phyloP scores from a whole-genome alignment of 1,140 invertebrate genomes.

The Delia radicum region DNA sequence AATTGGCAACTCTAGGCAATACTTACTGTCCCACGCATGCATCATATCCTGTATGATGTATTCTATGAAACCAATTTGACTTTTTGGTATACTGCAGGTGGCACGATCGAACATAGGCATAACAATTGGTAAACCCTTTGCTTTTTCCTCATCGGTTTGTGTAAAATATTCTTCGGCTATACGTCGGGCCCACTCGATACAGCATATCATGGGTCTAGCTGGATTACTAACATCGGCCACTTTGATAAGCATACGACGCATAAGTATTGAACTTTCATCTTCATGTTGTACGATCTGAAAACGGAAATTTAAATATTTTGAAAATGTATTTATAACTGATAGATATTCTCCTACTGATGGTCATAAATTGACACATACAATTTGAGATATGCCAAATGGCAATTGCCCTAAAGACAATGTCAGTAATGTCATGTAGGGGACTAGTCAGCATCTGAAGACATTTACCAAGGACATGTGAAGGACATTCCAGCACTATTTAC shows the following conservation, averaged over 20 bases:
- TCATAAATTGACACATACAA: too few relatives aligned
- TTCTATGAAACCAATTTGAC: conserved; percentile 95
- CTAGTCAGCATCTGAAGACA: too few relatives aligned
- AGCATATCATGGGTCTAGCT: conserved; percentile 77
- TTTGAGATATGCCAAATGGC: too few relatives aligned
- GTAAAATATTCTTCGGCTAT: conserved; percentile 91
- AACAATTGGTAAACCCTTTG: conserved; percentile 80
- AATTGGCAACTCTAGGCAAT: too few relatives aligned
- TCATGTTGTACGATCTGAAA: conserved; percentile 42
- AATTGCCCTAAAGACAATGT: too few relatives aligned
- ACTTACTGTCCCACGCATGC: conserved; percentile 91
- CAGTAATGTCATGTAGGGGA: too few relatives aligned
- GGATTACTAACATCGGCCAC: conserved; percentile 97
- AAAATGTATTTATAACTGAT: too few relatives aligned
- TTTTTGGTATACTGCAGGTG: conserved; percentile 92
- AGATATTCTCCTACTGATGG: too few relatives aligned
- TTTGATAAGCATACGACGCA: conserved; percentile 90
- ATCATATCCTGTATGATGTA: conserved; percentile 97
- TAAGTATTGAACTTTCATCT: conserved; percentile 54
- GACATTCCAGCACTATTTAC: too few relatives aligned
- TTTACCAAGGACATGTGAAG: too few relatives aligned
- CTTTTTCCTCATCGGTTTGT: conserved; percentile 92
- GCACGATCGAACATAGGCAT: conserved; percentile 95
- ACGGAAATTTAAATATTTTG: background rate
- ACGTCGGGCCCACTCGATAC: conserved; percentile 86